Conservation (phyloP, 2,797 vertebrate genomes). For the Aulostomus chinensis region DNA sequence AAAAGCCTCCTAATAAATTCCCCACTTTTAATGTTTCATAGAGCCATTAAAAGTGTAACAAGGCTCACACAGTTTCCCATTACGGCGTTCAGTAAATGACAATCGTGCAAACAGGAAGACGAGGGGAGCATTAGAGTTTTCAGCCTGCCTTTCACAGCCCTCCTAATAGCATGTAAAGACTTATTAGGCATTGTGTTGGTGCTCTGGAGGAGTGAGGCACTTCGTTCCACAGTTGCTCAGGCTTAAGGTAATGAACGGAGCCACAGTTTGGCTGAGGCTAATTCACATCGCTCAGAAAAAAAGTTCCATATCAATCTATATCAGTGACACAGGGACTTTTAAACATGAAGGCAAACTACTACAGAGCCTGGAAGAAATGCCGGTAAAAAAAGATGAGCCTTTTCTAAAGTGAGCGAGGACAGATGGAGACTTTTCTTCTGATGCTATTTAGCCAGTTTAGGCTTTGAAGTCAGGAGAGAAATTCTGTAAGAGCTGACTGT, state of each 20-base stretch:
- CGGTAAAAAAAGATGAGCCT: constrained; percentile 33
- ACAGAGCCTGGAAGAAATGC: constrained; percentile 22
- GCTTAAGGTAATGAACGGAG: constrained; percentile 80
- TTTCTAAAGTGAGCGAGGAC: constrained; percentile 26
- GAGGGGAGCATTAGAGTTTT: constrained; percentile 45
- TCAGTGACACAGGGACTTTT: constrained; percentile 59
- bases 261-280: constrained; percentile 61
- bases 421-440: constrained; percentile 14
- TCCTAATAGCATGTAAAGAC: constrained; percentile 78
- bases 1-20: constrained; percentile 74
- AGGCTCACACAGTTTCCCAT: constrained; percentile 65
- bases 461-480: neutral
- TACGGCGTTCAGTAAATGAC: constrained; percentile 81
- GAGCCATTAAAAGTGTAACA: constrained; percentile 71
- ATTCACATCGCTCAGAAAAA: constrained; percentile 72
- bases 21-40: constrained; percentile 75
- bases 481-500: constrained; percentile 1
- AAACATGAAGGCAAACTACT: constrained; percentile 38
- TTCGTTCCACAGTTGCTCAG: constrained; percentile 72
- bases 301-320: constrained; percentile 72
- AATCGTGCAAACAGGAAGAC: constrained; percentile 56
- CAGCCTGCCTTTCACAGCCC: constrained; percentile 63
- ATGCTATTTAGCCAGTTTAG: constrained; percentile 14
- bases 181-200: constrained; percentile 71
- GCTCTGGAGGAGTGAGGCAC: constrained; percentile 74